Evolutionary conservation across 2,113 vertebrate genomes (phyloP).

Genomic region (Ceuthmochares aereus): DNA sequence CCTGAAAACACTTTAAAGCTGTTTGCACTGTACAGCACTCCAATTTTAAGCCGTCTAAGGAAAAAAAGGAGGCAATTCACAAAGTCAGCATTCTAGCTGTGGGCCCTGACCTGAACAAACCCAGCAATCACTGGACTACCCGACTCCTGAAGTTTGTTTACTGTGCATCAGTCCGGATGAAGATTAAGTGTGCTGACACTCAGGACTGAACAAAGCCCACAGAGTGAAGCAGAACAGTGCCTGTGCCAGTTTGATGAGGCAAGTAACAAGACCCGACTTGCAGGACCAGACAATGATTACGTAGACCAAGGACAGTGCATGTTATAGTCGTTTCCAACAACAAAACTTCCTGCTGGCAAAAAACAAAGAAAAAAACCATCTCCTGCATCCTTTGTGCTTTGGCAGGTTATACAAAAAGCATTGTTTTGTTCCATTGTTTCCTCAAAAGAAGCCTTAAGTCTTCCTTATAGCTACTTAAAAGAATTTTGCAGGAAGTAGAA

Average conservation of each 20-base stretch:
- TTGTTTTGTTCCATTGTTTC: conserved; percentile 75
- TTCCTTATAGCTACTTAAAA: conserved; percentile 64
- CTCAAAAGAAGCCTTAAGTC: conserved; percentile 59
- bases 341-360: conserved; percentile 71
- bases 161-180: conserved; percentile 27
- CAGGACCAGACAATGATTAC: conserved; percentile 63
- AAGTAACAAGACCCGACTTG: not conserved
- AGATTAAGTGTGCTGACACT: not conserved
- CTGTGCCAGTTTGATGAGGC: conserved; percentile 47
- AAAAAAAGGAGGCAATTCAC: not conserved
- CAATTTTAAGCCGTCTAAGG: not conserved
- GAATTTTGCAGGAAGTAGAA: conserved; percentile 67
- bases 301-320: conserved; percentile 55
- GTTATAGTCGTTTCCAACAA: conserved; percentile 71
- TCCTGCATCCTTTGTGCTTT: conserved; percentile 70
- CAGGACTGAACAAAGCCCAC: conserved; percentile 22
- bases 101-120: conserved; percentile 42
- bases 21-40: not conserved
- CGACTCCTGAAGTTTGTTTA: conserved; percentile 49
- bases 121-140: conserved; percentile 5
- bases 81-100: conserved; percentile 9
- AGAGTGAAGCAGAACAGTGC: not conserved
- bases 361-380: conserved; percentile 54
- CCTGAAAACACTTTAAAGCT: conserved; percentile 20
- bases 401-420: conserved; percentile 60